Evolutionary conservation across 64 coral and sea anemone species (phyloP).

Genomic region (Dendrophyllia cribrosa): DNA sequence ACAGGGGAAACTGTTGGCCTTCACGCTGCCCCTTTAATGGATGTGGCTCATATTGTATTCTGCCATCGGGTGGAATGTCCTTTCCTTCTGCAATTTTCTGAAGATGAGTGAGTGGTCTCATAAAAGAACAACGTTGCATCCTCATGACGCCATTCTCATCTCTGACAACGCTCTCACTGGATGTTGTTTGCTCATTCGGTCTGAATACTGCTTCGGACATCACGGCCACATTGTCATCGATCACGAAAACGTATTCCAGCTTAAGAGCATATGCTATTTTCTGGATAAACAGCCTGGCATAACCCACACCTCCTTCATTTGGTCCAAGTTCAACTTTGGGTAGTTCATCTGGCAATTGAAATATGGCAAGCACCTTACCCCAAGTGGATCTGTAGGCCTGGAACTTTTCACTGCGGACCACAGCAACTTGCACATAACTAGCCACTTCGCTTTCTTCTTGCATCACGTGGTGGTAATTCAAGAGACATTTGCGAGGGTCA

Average conservation of each 20-base stretch:
- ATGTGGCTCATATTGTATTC: not conserved
- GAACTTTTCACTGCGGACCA: slow-evolving; percentile 45
- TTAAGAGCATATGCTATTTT: slow-evolving; percentile 36
- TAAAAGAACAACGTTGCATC: slow-evolving; percentile 48
- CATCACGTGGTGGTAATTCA: slow-evolving; percentile 58
- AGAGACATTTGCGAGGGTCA: slow-evolving; percentile 37
- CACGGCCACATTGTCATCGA: slow-evolving; percentile 61
- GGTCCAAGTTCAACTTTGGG: not conserved
- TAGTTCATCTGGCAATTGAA: slow-evolving; percentile 48
- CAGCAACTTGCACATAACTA: slow-evolving; percentile 22
- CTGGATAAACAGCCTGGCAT: slow-evolving; percentile 65
- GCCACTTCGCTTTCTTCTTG: not conserved
- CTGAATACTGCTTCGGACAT: slow-evolving; percentile 42
- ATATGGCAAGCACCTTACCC: slow-evolving; percentile 49
- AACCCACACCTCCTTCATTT: slow-evolving; percentile 50
- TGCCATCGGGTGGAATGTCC: not conserved
- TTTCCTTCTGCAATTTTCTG: slow-evolving; percentile 42
- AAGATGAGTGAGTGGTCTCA: slow-evolving; percentile 18
- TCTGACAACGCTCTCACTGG: not conserved
- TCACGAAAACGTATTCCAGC: slow-evolving; percentile 56
- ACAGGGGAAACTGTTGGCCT: slow-evolving; percentile 14
- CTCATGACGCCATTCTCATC: slow-evolving; percentile 33
- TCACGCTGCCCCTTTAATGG: not conserved
- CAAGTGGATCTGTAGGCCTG: slow-evolving; percentile 34
- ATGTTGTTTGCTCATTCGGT: not conserved